phyloP scores from a whole-genome alignment of 2,797 vertebrate species.

The Phalanger gymnotis region DNA sequence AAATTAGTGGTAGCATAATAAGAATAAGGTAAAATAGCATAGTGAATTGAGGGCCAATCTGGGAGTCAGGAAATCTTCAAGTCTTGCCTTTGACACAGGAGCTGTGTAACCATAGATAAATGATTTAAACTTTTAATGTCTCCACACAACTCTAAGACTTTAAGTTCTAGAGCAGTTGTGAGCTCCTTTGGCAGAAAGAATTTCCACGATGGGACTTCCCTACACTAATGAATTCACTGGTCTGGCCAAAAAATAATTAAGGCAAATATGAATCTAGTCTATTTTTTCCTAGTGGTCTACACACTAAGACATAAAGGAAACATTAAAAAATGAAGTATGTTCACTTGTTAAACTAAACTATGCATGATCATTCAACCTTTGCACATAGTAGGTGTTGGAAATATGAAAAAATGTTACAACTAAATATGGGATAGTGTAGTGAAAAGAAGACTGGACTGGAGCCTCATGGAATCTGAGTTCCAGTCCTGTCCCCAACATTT shows the following conservation, averaged over 20 bases:
- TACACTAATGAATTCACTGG: background rate
- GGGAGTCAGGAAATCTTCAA: background rate
- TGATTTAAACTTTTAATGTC: background rate
- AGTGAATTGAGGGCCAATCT: background rate
- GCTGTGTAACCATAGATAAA: background rate
- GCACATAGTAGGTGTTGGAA: background rate
- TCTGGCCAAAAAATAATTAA: background rate
- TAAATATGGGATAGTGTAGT: background rate
- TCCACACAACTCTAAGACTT: background rate
- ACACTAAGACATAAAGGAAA: background rate
- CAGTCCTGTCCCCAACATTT: background rate
- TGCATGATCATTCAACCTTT: background rate
- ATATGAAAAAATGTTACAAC: background rate
- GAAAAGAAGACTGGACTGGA: background rate
- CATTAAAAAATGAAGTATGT: background rate
- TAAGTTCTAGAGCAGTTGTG: background rate
- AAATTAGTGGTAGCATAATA: background rate
- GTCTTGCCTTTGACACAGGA: background rate
- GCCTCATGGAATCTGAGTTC: background rate
- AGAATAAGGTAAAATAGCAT: background rate
- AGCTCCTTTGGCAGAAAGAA: background rate
- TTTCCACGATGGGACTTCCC: background rate
- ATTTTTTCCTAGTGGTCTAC: background rate
- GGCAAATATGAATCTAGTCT: background rate
- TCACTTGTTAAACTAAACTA: background rate